Conservation (phyloP, 2,113 vertebrate species). For the Chrysochloris asiatica region DNA sequence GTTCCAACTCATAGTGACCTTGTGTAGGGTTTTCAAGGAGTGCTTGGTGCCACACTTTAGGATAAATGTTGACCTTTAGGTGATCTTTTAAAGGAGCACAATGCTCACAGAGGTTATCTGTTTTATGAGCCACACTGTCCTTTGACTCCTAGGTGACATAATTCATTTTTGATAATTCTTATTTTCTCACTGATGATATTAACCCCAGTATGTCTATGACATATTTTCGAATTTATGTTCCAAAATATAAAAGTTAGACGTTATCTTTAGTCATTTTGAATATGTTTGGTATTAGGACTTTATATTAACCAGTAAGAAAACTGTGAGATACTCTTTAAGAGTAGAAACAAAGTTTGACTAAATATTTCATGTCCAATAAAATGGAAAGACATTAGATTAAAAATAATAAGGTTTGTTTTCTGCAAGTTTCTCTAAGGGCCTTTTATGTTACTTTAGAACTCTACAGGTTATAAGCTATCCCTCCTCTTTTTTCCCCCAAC, state of each 20-base stretch:
- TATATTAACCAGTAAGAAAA: background rate
- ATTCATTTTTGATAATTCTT: constrained; percentile 32
- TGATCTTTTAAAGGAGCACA: background rate
- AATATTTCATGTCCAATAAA: background rate
- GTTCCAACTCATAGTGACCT: too few relatives aligned
- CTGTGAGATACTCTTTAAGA: background rate
- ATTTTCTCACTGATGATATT: constrained; percentile 27
- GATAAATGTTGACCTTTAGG: background rate
- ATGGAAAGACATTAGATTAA: background rate
- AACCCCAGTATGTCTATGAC: background rate
- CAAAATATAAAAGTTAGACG: background rate
- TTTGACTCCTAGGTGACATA: background rate
- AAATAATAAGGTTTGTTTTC: background rate
- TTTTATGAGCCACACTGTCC: background rate
- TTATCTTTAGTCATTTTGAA: constrained; percentile 6
- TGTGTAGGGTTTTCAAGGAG: too few relatives aligned
- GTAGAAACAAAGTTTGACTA: background rate
- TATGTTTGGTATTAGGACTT: constrained; percentile 3
- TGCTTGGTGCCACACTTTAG: too few relatives aligned
- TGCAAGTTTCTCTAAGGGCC: too few relatives aligned
- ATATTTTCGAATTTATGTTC: background rate
- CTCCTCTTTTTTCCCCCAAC: background rate
- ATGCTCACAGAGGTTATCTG: background rate
- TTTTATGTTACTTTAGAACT: background rate
- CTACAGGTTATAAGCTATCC: background rate